These are phyloP conservation scores for Phocoena sinus DNA, from an alignment of 2,113 vertebrate species.

Conservation along the genomic window DNA sequence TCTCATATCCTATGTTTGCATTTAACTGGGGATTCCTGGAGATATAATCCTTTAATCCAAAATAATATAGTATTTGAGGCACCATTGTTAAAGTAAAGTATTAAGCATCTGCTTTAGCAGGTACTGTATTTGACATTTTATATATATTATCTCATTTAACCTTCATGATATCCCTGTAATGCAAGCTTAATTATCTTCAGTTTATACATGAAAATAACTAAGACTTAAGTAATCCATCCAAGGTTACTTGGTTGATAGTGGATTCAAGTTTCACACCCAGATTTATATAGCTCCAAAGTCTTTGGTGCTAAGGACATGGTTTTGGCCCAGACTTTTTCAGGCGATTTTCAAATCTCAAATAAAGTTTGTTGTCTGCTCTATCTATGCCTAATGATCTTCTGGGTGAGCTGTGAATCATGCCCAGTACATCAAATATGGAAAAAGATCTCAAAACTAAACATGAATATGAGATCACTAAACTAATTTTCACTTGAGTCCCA, in stretches of 20 bases:
- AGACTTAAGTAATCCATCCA: neutral
- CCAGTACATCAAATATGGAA: neutral
- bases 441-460: neutral
- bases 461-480: constrained; percentile 8
- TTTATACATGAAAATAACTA: neutral
- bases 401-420: neutral
- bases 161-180: neutral
- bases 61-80: neutral
- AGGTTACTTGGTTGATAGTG: neutral
- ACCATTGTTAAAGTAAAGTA: neutral
- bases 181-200: neutral
- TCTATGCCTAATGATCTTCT: neutral
- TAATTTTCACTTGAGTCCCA: neutral
- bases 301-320: neutral
- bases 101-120: neutral
- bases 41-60: neutral
- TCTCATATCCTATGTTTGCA: neutral
- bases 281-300: neutral
- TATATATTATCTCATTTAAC: neutral
- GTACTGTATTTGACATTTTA: neutral
- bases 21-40: neutral
- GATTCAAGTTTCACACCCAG: neutral
- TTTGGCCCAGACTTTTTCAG: neutral
- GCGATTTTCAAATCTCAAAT: neutral
- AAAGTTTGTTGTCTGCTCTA: neutral